Evolutionary conservation across 2,797 vertebrate genomes (phyloP), one percentile per base, ranked within the genome.

Genomic region (Sebastes glaucus): DNA sequence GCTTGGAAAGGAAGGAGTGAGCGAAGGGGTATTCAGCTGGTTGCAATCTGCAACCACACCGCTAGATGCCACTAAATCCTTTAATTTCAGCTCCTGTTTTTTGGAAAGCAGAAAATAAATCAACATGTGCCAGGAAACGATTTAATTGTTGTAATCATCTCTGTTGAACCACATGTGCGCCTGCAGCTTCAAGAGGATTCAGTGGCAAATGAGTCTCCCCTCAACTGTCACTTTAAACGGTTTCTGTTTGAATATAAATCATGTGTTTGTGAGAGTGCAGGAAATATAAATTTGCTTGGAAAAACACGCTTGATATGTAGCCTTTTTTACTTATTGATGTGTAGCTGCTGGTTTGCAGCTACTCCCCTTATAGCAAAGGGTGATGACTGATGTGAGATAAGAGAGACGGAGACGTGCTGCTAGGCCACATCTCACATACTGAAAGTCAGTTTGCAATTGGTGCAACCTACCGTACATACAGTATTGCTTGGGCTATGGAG

Each of bases 341-440:
- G 20, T 25, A 22, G 10, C 28, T 72, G 63, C 33, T 75, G 27
- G 5, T 64, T 30, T 79, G 52, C 11, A 59, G 46, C 25, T 46
- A 20, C 66, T 18, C 42, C 42, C 61, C 52, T 38, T 13, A 42
- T 6, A 71, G 38, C 75, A 32, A 75, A 3, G 25, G n/a, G 46
- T 59, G 38, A 72, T 22, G 64, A 59, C 66, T 38, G 64, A 65
- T 20, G 25, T 73, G 56, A 79, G 77, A 90, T 67, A 55, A 65
- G 8, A 23, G 30, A 56, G 59, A 69, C 16, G 71, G 75, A 61
- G 11, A 77, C 52, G 59, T 85, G 80, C 62, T 38, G 57, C 63
- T 38, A 4, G 22, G 78, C 76, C 83, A 86, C 66, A 30, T 65
- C 49, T 66, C 67, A 28, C n/a, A n/a, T 2, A 13, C 6, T 35